Conservation (phyloP, 2,888 invertebrate species). For the Petrophora chlorosata region DNA sequence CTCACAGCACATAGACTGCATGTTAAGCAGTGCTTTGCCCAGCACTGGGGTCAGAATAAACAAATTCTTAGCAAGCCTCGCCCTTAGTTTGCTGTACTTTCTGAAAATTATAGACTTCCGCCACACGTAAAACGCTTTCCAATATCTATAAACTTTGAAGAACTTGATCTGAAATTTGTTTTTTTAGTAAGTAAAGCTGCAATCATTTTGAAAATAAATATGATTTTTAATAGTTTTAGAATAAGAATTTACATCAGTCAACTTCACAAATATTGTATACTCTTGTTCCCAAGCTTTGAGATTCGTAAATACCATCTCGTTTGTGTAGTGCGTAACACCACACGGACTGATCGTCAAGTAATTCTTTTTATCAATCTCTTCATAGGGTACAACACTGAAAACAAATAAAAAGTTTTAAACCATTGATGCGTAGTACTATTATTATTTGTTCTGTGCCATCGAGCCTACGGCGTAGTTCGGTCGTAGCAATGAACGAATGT, state of each 20-base stretch:
- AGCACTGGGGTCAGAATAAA: constrained; percentile 90
- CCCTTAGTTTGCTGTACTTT: constrained; percentile 85
- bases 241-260: constrained; percentile 85
- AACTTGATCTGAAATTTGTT: constrained; percentile 82
- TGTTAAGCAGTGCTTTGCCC: constrained; percentile 87
- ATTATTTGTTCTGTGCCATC: too few relatives aligned
- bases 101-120: constrained; percentile 87
- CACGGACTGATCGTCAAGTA: constrained; percentile 92
- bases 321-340: constrained; percentile 91
- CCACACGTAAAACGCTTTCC: constrained; percentile 94
- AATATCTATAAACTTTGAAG: constrained; percentile 87
- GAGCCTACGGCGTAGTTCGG: neutral
- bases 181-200: neutral
- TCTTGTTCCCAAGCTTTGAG: constrained; percentile 92
- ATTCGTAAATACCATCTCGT: constrained; percentile 91
- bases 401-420: neutral
- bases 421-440: too few relatives aligned
- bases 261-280: constrained; percentile 89
- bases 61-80: constrained; percentile 86
- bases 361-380: constrained; percentile 87
- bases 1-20: constrained; percentile 87
- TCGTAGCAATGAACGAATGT: neutral
- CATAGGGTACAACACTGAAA: constrained; percentile 88
- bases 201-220: too few relatives aligned
- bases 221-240: constrained; percentile 22